Base-by-base conservation (phyloP, 1,140 invertebrate species). In the Pseudomyrmex cubaensis region DNA sequence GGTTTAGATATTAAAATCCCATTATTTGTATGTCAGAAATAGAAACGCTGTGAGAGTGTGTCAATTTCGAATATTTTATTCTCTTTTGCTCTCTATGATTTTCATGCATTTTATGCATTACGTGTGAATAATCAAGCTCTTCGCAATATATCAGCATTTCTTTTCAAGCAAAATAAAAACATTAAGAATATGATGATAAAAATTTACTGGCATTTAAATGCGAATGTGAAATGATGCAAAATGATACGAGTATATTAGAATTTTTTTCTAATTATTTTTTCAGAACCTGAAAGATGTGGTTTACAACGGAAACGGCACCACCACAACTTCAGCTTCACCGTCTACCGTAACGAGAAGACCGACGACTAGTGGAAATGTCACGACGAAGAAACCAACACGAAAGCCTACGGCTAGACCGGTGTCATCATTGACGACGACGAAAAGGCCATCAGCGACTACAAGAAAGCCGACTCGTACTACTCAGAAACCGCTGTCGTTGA, bases 271-370 rank as follows among this genome's bases (percentile, higher is more conserved):
- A 17, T 66, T n/a, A 8, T 35, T 44, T 72, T 13, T 84, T 70
- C 9, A 97, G 84, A 96, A 97, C 69, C 90, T 98, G 13, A 97
- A 97, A 84, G 97, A 97, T 84, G 96, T 98, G 59, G 96, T 98
- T 4, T 95, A 96, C 86, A 57, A 4, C 48, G 44, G 54, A 48
- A 96, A 95, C 59, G 94, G 94, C 20, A 95, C 94, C n/a, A 96
- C 95, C 72, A 83, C 89, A 1, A 89, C 90, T 61, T n/a, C 91
- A 1, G n/a, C 84, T 7, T 61, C 86, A 85, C 84, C 89, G 85
- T 5, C 85, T 67, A 73, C 64, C 63, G 84, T 80, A 5, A 92
- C 90, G n/a, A 93, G 88, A 75, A 94, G 91, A 62, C 92, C 93
- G 50, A 35, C 35, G 35, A 84, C 73, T 0, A 91, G 85, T 15